Conservation (phyloP, 1,140 invertebrate species). For the Mya arenaria region DNA sequence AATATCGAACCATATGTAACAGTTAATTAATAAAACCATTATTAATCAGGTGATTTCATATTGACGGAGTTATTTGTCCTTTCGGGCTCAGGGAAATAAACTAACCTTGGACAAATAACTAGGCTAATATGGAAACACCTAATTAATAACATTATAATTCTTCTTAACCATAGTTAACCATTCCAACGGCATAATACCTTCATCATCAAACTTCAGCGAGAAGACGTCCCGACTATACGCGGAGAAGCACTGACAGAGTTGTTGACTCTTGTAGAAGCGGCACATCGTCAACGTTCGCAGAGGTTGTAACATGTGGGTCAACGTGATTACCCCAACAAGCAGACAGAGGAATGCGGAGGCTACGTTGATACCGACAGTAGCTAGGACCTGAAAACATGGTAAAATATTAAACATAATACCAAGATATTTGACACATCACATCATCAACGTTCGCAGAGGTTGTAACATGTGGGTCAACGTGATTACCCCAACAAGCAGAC, state of each 20-base stretch:
- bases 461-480: slow-evolving; percentile 60
- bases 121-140: too few species aligned
- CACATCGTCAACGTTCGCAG: slow-evolving; percentile 56
- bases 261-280: slow-evolving; percentile 36
- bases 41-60: too few species aligned
- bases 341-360: slow-evolving; percentile 54
- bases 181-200: too few species aligned
- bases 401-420: too few species aligned
- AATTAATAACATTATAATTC: too few species aligned
- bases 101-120: too few species aligned
- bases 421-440: slow-evolving; percentile 55
- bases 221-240: slow-evolving; percentile 58
- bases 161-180: too few species aligned
- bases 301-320: slow-evolving; percentile 59
- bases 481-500: slow-evolving; percentile 54
- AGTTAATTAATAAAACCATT: too few species aligned
- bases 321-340: slow-evolving; percentile 56
- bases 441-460: slow-evolving; percentile 55
- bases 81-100: too few species aligned
- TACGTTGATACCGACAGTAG: slow-evolving; percentile 49
- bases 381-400: slow-evolving; percentile 62
- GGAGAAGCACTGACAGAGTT: slow-evolving; percentile 62
- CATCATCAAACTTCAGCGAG: slow-evolving; percentile 51
- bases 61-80: too few species aligned
- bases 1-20: too few species aligned